Base-by-base conservation (phyloP, 2,888 invertebrate genomes). In the Oscheius sp. region DNA sequence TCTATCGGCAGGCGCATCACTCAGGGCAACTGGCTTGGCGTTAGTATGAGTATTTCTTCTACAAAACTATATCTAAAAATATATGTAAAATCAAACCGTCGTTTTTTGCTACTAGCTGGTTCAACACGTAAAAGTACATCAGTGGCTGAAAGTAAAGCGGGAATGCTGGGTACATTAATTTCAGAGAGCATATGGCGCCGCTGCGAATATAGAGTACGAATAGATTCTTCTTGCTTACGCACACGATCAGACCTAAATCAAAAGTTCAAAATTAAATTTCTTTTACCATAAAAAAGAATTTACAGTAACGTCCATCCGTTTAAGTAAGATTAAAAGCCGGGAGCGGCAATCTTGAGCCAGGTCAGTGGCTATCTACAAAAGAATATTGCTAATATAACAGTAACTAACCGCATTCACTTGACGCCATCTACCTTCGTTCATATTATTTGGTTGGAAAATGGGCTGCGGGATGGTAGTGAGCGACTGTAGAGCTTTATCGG, bases 281-380 rank as follows among this genome's bases (percentile, higher is more conserved):
- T 56, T 43, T 55, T 64, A 79, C 91, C 91, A 91, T 78, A 89
- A 93, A 89, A 98, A 99, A 69, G 97, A 97, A 89, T 96, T 95
- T 85, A 98, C 93, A 0, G 98, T 99, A 75, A 96, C 96, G 89
- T 98, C 97, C 45, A 98, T 90, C 63, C 98, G 91, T 66, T 95
- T 95, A 6, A 97, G 90, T 78, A 98, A 91, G 91, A 95, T 94
- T 88, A 83, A 59, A 41, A 76, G 75, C 16, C 83, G 77, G 16
- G 77, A 74, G 23, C 76, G 72, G 45, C 78, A 78, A 53, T 81
- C 81, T 12, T 75, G 73, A 16, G 72, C 69, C 53, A 81, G 70
- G 3, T 29, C 29, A 27, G 35, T 35, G 2, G 55, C 23, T n/a
- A 66, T 25, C 63, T 72, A 13, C n/a, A 56, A 56, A 2, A 56